Conservation (phyloP, 2,888 invertebrate genomes). For the Drosophila putrida region DNA sequence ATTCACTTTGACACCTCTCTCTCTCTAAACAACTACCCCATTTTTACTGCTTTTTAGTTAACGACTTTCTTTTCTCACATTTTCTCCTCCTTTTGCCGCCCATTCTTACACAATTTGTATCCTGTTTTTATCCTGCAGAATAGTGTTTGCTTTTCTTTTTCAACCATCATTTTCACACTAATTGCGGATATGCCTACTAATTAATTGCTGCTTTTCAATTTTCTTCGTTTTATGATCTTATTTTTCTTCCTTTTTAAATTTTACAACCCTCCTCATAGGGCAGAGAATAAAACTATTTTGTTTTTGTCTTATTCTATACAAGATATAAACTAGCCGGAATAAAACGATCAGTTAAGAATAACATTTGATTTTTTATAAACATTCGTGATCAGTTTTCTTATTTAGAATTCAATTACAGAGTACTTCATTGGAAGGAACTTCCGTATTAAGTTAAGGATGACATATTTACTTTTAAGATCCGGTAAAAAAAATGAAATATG, state of each 20-base stretch:
- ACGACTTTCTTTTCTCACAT: slow-evolving; percentile 64
- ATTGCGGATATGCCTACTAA: slow-evolving; percentile 76
- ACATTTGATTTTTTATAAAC: background rate
- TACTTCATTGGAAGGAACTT: no score
- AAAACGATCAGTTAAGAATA: background rate
- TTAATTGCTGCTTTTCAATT: slow-evolving; percentile 62
- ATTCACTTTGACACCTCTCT: slow-evolving; percentile 71
- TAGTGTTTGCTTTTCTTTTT: slow-evolving; percentile 40
- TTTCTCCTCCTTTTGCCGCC: slow-evolving; percentile 10
- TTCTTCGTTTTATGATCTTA: slow-evolving; percentile 28
- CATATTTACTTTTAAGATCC: no score
- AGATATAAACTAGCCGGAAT: background rate
- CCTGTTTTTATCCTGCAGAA: slow-evolving; percentile 40
- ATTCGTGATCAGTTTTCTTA: background rate
- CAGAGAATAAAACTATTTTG: slow-evolving; percentile 1
- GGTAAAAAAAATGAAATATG: background rate
- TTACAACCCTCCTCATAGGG: slow-evolving; percentile 52
- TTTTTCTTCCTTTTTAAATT: slow-evolving; percentile 11
- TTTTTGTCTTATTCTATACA: background rate
- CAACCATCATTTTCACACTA: slow-evolving; percentile 77
- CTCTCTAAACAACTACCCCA: slow-evolving; percentile 55
- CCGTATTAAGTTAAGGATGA: no score
- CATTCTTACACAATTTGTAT: slow-evolving; percentile 45
- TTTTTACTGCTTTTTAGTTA: slow-evolving; percentile 65
- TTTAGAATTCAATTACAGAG: no score